Base-by-base conservation (phyloP, 2,888 invertebrate genomes). In the Drosophila pullipes region DNA sequence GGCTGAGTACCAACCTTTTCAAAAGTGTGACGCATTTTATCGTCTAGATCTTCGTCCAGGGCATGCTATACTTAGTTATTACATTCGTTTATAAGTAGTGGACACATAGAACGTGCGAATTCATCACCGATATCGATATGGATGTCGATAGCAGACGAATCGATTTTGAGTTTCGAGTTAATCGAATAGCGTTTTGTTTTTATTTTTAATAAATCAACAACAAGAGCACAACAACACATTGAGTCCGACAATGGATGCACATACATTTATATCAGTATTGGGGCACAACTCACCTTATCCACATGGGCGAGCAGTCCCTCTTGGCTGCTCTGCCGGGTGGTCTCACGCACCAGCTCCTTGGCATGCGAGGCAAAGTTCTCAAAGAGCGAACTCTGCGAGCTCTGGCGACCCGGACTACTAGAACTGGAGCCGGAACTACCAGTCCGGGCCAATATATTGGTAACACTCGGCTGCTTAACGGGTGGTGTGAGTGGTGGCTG, bases 341-440 rank as follows among this genome's bases (percentile, higher is more conserved):
- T 97, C 92, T 98, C 98, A 57, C 96, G 95, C 2, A 98, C 97
- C 67, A 98, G 93, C 86, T 98, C 98, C 92, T 98, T 97, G 16
- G 98, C 98, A 91, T 98, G 98, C 0, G 96, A 95, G 5, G 98
- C 96, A 90, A 98, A 96, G 89, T 97, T 97, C 92, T 98, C 98
- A 83, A 98, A 95, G 3, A 98, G 93, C 0, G 98, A 98, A 0
- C 97, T 95, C 89, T 97, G 97, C 0, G 97, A 97, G 3, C 96
- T 96, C 92, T 97, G 97, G 4, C 97, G 94, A 0, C 92, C 92
- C 0, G 93, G 92, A 60, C 93, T 93, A 66, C 93, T 92, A 2
- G 95, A 95, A 67, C 95, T 95, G 70, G 95, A 95, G 35, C 95
- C 95, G 68, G 95, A 95, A 86, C 96, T 96, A 3, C 95, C 94